Evolutionary conservation across 1,140 invertebrate genomes (phyloP), one percentile per base, ranked within the genome.

Genomic region (Drosophila pandora): DNA sequence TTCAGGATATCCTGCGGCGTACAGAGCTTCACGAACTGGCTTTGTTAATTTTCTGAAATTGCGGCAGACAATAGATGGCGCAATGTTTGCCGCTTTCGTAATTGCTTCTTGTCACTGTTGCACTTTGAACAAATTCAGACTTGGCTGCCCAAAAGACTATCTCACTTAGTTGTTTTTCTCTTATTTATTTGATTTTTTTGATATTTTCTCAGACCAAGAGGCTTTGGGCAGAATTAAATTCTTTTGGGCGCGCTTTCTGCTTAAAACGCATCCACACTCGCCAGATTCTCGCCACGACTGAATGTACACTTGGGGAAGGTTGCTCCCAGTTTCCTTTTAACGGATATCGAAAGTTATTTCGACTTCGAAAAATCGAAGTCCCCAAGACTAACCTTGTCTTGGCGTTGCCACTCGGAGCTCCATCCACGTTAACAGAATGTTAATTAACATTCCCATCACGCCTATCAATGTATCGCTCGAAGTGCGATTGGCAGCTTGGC

Each of bases 271-370:
- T 72, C 82, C 75, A 79, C 79, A 76, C 79, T 88, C 61, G 83
- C 59, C 75, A 76, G 69, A 61, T 72, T 87, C 82, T 79, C 82
- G 83, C 78, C 64, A 63, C 74, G 64, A 85, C 83, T 87, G 60
- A 82, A 58, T 55, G 57, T 5, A 45, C 32, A 60, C 55, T 64
- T 34, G 43, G 61, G 61, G 61, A 34, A 37, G 30, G 22, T 48
- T 47, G 22, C 39, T 12, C 12, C 30, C 39, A 43, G 7, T 48
- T 64, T 64, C 43, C 47, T 48, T 48, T 41, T 41, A 34, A 48
- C 10, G 37, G 37, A 28, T 9, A n/a, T n/a, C 25, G 45, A 28
- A 28, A 28, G 7, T 28, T 28, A 5, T 28, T 28, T 28, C 25
- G 25, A 28, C 7, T 28, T 28, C 25, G 25, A 28, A 28, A 28